Evolutionary conservation across 2,113 vertebrate genomes (phyloP), one percentile per base, ranked within the genome.

Genomic region (Tylochromis polylepis): DNA sequence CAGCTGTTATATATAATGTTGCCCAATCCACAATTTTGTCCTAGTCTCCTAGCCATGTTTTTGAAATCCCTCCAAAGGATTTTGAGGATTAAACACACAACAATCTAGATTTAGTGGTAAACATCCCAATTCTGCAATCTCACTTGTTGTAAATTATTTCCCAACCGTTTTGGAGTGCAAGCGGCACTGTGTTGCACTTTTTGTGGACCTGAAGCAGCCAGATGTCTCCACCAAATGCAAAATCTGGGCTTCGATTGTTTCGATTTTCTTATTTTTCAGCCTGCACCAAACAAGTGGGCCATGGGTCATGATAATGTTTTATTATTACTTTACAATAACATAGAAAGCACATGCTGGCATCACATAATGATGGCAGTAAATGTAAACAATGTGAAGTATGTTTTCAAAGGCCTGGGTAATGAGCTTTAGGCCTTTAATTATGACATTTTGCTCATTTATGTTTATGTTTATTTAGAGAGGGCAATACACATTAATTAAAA

Each of bases 71-170:
- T 78, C 79, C 2, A 22, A 80, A 80, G 70, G 85, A 87, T 87
- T 90, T 88, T 16, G 5, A 41, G 82, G 84, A 90, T 88, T 89
- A 87, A 80, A 87, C 3, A 29, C 41, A 79, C 70, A 85, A 62
- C 70, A 88, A 85, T 84, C 79, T 84, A 79, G 81, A 92, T 89
- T 88, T 84, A 84, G 77, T 87, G 46, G 59, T 85, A 67, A 89
- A 36, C 67, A 81, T 88, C 59, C 12, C 41, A 86, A 83, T 86
- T 81, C 72, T 86, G 57, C 79, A 86, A 87, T 65, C 60, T 83
- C 55, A 38, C 38, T 86, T 31, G 62, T 79, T 57, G n/a, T 60
- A 85, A 83, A 91, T 60, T 58, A 80, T 84, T 85, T 56, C 84
- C 27, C 22, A 36, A 83, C 60, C 43, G 60, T 57, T 91, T 72